Percentiles rank a stretch among this genome's conserved stretches.
Conservation (phyloP, 2,797 vertebrate species). For the Gadopsis bispinosus region DNA sequence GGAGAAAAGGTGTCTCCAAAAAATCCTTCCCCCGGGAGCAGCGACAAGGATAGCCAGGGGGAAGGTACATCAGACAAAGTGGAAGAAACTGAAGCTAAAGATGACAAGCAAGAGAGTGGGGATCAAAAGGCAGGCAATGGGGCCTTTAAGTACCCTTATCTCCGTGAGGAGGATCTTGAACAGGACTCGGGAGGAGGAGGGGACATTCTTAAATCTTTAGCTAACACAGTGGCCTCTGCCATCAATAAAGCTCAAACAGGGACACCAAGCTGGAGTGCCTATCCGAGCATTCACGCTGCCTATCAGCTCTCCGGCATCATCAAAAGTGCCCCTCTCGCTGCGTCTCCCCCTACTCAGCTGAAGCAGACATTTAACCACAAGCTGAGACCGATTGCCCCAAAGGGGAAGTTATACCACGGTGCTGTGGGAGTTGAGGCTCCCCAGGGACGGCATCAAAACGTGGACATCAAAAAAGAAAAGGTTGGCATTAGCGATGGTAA, state of each 20-base stretch:
- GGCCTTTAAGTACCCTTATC: slow-evolving; percentile 95
- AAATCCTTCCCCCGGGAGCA: slow-evolving; percentile 77
- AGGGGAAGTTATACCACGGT: slow-evolving; percentile 89
- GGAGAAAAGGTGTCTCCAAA: slow-evolving; percentile 87
- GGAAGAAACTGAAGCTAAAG: slow-evolving; percentile 88
- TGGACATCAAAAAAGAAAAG: slow-evolving; percentile 94
- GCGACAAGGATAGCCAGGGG: slow-evolving; percentile 86
- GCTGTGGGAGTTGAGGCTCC: slow-evolving; percentile 82
- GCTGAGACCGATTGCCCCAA: slow-evolving; percentile 95
- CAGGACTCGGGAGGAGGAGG: slow-evolving; percentile 94
- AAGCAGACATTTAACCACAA: slow-evolving; percentile 94
- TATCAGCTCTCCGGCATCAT: slow-evolving; percentile 96
- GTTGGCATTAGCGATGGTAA: slow-evolving; percentile 84
- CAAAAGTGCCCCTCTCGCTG: slow-evolving; percentile 88
- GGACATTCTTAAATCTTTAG: slow-evolving; percentile 98
- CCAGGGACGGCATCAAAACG: slow-evolving; percentile 86
- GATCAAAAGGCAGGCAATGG: slow-evolving; percentile 90
- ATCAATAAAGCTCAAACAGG: slow-evolving; percentile 99
- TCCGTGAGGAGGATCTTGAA: slow-evolving; percentile 98
- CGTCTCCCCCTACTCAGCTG: slow-evolving; percentile 91
- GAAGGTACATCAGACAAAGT: slow-evolving; percentile 87
- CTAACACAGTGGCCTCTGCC: slow-evolving; percentile 98
- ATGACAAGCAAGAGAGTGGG: slow-evolving; percentile 88
- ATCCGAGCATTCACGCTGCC: slow-evolving; percentile 98
- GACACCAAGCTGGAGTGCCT: slow-evolving; percentile 98